phyloP scores from a whole-genome alignment of 2,113 vertebrate genomes.

The Nycticryphes semicollaris region DNA sequence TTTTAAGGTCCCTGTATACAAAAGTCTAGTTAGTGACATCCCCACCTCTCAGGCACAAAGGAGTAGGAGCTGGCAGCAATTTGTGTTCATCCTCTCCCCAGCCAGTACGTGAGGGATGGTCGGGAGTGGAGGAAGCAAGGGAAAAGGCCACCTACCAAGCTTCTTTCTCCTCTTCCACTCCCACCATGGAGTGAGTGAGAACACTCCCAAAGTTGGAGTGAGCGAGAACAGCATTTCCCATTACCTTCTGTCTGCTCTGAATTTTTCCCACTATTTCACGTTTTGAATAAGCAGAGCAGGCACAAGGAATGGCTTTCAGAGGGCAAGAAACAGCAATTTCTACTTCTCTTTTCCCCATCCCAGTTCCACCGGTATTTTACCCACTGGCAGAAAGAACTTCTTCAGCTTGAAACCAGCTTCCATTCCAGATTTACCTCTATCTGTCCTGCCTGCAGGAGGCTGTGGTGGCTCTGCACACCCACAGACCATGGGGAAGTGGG shows the following conservation, averaged over 20 bases:
- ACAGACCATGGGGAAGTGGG: accelerated
- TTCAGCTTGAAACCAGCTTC: background rate
- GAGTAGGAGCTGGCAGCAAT: background rate
- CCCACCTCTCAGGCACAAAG: background rate
- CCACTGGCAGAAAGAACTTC: background rate
- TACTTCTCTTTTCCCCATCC: background rate
- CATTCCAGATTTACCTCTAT: background rate
- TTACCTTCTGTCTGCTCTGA: background rate
- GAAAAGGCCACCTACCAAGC: background rate
- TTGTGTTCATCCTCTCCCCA: background rate
- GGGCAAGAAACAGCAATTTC: background rate
- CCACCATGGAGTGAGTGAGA: too few relatives aligned
- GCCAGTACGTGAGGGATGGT: accelerated
- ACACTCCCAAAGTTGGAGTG: too few relatives aligned
- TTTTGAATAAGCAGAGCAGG: background rate
- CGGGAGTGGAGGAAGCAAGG: background rate
- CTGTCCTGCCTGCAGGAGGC: background rate
- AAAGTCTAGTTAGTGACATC: background rate
- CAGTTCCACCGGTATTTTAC: background rate
- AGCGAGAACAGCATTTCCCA: background rate
- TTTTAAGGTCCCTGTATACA: background rate
- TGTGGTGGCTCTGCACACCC: background rate
- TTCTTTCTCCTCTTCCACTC: background rate
- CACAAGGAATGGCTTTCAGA: background rate
- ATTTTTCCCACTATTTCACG: background rate